These are phyloP conservation scores for Lagenorhynchus albirostris DNA, from an alignment of 2,113 vertebrate species.

Conservation along the genomic window DNA sequence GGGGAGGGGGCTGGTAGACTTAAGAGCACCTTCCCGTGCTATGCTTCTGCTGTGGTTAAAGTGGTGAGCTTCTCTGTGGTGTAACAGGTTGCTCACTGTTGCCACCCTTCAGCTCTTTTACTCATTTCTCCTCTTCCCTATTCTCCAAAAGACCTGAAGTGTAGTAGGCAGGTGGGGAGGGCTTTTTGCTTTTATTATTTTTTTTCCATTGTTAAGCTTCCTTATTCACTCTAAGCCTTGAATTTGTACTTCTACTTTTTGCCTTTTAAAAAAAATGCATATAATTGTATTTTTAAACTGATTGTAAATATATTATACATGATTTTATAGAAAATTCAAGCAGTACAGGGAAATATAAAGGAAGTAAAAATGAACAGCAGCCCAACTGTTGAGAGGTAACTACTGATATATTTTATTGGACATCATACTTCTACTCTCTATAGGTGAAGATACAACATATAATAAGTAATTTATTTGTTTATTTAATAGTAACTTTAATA, in stretches of 20 bases:
- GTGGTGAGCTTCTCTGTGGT: neutral
- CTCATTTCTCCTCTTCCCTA: neutral
- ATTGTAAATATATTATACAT: neutral
- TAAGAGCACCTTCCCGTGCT: neutral
- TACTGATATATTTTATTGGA: neutral
- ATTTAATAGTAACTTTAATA: neutral
- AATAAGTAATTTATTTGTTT: neutral
- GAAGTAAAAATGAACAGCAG: neutral
- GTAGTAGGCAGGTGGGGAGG: neutral
- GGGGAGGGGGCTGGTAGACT: neutral
- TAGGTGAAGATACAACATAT: neutral
- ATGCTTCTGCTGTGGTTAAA: neutral
- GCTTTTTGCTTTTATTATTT: neutral
- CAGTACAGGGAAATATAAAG: neutral
- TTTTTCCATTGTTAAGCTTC: neutral
- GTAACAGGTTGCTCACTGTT: neutral
- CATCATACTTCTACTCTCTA: neutral
- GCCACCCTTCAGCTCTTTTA: neutral
- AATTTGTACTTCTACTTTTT: neutral
- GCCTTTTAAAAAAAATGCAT: neutral
- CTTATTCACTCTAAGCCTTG: neutral
- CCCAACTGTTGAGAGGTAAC: neutral
- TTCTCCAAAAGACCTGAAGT: neutral
- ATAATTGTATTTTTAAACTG: neutral
- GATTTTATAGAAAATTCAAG: neutral